Evolutionary conservation across 2,113 vertebrate species (phyloP).

Genomic region (Hydrolagus affinis): DNA sequence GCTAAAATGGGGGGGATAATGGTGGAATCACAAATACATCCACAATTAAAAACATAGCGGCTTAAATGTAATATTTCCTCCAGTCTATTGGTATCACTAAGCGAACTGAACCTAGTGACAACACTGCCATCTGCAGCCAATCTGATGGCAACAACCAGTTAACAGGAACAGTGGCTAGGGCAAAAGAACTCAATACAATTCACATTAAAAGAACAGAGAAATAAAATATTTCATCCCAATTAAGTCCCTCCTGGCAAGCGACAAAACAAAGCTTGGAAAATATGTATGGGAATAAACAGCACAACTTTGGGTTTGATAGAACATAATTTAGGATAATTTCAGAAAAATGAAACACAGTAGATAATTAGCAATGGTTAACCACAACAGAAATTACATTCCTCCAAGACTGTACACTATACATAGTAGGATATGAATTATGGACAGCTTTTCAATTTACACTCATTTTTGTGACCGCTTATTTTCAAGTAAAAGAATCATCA

Average conservation of each 20-base stretch:
- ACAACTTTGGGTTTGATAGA: not conserved
- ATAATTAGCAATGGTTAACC: not conserved
- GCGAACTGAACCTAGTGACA: no score
- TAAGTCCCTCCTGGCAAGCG: not conserved
- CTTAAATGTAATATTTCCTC: no score
- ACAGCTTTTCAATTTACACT: conserved; percentile 9
- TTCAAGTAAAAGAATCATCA: conserved; percentile 74
- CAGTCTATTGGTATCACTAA: no score
- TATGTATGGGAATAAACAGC: not conserved
- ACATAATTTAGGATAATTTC: not conserved
- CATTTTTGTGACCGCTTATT: conserved; percentile 52
- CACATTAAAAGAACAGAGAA: no score
- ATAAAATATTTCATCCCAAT: not conserved
- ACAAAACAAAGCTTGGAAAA: not conserved
- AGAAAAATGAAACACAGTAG: not conserved
- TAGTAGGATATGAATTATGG: not conserved
- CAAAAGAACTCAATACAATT: no score
- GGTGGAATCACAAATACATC: no score
- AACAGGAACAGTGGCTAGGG: no score
- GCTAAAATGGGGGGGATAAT: no score
- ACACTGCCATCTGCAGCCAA: no score
- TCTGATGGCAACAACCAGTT: no score
- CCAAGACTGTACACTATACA: not conserved
- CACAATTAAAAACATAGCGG: no score
- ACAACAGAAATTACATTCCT: not conserved